These are phyloP conservation scores for Calypte anna DNA, from an alignment of 2,113 vertebrate genomes.

Conservation along the genomic window DNA sequence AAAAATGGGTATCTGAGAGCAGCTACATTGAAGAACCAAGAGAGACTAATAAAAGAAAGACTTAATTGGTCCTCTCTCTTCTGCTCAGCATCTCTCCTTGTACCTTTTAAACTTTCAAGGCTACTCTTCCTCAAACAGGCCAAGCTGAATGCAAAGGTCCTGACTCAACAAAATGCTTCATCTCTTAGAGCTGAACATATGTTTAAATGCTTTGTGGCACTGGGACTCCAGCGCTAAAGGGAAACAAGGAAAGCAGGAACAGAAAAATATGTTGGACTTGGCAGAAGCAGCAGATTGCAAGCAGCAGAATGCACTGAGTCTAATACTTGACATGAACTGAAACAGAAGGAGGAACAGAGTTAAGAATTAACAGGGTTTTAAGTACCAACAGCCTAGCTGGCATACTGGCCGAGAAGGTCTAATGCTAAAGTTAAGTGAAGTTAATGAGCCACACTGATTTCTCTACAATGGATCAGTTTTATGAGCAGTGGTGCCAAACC, in stretches of 20 bases:
- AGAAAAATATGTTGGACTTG: neutral
- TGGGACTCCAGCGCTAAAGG: neutral
- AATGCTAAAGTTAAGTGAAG: neutral
- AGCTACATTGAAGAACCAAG: neutral
- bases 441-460: neutral
- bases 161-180: conserved; percentile 18
- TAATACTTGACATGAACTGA: neutral
- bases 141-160: neutral
- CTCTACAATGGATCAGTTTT: neutral
- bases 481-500: neutral
- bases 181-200: neutral
- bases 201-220: conserved; percentile 1
- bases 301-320: neutral
- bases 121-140: neutral
- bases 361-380: neutral
- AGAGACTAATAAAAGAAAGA: neutral
- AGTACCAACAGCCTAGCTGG: neutral
- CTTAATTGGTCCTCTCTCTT: neutral
- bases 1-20: neutral
- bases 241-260: neutral
- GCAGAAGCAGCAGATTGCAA: neutral
- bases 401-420: neutral
- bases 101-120: neutral
- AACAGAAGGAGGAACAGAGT: neutral
- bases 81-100: neutral